A percentile compares a stretch with the other conserved stretches of the same genome.
Conservation (phyloP, 2,797 vertebrate species). For the Catamblyrhynchus diadema region DNA sequence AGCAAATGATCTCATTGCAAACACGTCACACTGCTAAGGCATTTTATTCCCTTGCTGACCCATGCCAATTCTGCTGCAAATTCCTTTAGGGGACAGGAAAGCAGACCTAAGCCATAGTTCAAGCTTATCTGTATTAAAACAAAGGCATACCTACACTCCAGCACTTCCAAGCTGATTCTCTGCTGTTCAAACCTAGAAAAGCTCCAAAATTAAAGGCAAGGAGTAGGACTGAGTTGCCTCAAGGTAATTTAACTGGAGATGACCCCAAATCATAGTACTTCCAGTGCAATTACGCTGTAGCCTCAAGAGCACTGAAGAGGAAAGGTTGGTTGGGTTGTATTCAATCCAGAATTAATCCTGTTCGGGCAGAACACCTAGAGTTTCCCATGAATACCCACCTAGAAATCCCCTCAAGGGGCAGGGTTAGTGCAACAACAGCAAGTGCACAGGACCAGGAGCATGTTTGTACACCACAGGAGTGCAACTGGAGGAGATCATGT, state of each 20-base stretch:
- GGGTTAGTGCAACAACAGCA: neutral
- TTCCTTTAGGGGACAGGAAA: neutral
- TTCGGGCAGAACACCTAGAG: neutral
- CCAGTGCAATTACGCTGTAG: neutral
- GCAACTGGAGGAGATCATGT: rapidly evolving
- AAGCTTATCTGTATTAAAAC: neutral
- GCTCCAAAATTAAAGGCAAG: neutral
- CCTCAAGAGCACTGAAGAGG: neutral
- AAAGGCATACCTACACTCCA: neutral
- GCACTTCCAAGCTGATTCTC: neutral
- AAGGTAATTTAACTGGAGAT: neutral
- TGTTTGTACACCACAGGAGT: rapidly evolving
- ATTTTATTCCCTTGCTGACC: neutral
- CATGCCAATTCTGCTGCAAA: neutral
- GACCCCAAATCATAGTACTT: neutral
- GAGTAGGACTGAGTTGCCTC: neutral
- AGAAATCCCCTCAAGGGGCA: neutral
- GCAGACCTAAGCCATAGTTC: neutral
- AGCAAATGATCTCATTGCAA: neutral
- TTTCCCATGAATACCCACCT: neutral
- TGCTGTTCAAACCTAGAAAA: neutral
- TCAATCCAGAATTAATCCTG: neutral
- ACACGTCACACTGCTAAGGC: neutral
- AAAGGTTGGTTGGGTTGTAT: neutral
- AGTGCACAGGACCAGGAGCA: neutral